Evolutionary conservation across 1,140 invertebrate species (phyloP), one percentile per base, ranked within the genome.

Genomic region (Drosophila oshimai): DNA sequence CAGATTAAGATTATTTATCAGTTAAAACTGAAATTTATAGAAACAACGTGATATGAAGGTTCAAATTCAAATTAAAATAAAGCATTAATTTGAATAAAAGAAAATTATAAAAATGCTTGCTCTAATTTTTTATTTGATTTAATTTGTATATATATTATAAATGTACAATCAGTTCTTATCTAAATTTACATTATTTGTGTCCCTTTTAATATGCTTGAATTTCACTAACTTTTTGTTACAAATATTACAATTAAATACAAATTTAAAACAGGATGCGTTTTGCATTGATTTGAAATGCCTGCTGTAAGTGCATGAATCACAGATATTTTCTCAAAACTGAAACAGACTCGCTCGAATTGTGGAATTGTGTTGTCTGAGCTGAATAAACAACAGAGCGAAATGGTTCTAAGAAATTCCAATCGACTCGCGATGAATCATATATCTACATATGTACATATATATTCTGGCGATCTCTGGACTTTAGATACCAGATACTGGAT

Each of bases 371-470:
- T 47, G 34, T 15, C 17, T 4, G 34, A 39, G 46, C 34, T 28
- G 39, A 29, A 49, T 20, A 49, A 39, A 50, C 29, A 46, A 26
- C 33, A 18, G 18, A 12, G 6, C 31, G 5, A 20, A 39, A 49
- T 41, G 15, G 29, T 65, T 65, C 58, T 50, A 18, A 64, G 61
- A 65, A 65, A 37, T 65, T 13, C 26, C 26, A 65, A 15, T 39
- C n/a, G 26, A 49, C 44, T 49, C 49, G 34, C 12, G 28, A 18
- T 47, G 26, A 41, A 49, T 64, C 61, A 64, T 18, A 24, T 22
- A 31, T 13, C 18, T 55, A 17, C 10, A 24, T n/a, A 42, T 24
- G 12, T 26, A 47, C 26, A 13, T 20, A 22, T 13, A 28, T 42
- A 13, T 37, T 28, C 1, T 6, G 13, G 18, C 13, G 51, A 31